These are phyloP conservation scores for Habroteleia sp. DNA, from an alignment of 2,888 invertebrate species.

Conservation along the genomic window DNA sequence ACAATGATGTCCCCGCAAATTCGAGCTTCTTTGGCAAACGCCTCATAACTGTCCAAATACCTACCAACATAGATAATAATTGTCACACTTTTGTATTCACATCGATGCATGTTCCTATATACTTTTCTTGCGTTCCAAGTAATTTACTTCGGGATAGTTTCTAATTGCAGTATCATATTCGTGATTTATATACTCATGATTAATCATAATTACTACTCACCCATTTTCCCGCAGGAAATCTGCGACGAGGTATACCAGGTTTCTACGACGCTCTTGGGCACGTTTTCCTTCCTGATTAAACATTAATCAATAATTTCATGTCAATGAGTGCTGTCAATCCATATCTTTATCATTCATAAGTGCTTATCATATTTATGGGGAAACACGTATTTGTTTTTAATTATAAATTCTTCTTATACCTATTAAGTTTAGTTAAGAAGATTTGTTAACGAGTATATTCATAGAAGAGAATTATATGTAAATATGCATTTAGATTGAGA, in stretches of 20 bases:
- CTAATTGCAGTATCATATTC: conserved; percentile 22
- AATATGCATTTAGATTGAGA: too few relatives aligned
- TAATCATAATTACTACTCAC: conserved; percentile 68
- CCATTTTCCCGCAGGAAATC: conserved; percentile 87
- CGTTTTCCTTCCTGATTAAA: conserved; percentile 74
- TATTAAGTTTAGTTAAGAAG: too few relatives aligned
- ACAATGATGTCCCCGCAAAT: conserved; percentile 87
- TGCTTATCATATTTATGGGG: conserved; percentile 6
- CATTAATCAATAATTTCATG: conserved; percentile 63
- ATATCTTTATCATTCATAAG: conserved; percentile 18
- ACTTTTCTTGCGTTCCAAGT: conserved; percentile 22
- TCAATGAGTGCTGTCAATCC: conserved; percentile 20
- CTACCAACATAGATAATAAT: conserved; percentile 71
- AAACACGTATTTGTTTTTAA: conserved; percentile 11
- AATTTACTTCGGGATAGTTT: background rate
- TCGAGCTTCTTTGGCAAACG: conserved; percentile 87
- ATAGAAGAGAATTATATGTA: too few relatives aligned
- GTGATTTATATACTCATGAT: conserved; percentile 22
- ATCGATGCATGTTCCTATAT: background rate
- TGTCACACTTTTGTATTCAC: conserved; percentile 3
- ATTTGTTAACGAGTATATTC: too few relatives aligned
- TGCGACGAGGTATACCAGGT: conserved; percentile 84
- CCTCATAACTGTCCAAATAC: conserved; percentile 84
- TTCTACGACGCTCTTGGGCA: conserved; percentile 71
- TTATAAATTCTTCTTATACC: too few relatives aligned